Base-by-base conservation (phyloP, 1,140 invertebrate species). In the Aphidius gifuensis region DNA sequence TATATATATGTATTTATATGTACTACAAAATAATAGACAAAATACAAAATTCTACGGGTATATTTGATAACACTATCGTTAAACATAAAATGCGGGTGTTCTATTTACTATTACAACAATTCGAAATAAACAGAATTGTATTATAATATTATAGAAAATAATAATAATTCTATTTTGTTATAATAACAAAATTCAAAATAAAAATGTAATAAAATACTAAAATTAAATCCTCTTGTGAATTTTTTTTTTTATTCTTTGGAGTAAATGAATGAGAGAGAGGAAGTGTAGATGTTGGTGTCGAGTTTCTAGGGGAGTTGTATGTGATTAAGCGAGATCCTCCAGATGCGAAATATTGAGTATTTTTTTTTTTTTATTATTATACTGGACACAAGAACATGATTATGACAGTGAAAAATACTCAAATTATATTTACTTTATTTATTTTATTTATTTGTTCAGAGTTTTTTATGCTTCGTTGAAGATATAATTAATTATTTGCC, bases 41-140 rank as follows among this genome's bases (percentile, higher is more conserved):
- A 32, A 32, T 32, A 32, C 2, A 32, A n/a, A 57, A 58, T 58
- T 23, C 61, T 58, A 62, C 54, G 49, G 47, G 48, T 63, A 63
- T 1, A 32, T 47, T 63, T 63, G 61, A 63, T 63, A 63, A 63
- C 61, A 44, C 40, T 63, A 63, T 63, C 61, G 46, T n/a, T 46
- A 32, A 32, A 9, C 39, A 32, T 32, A 11, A 42, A 55, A 58
- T 58, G 49, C 56, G 61, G 48, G 61, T 42, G 44, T 56, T 63
- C 61, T 42, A 63, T 63, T 63, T 58, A 42, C 49, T 44, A 46
- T 56, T 54, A 57, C 23, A 11, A 51, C 42, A 9, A 16, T 21
- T 53, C 42, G 40, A 16, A 16, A 16, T 16, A 16, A 16, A 9
- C 11, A 40, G 3, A 2, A 6, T n/a, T 11, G 53, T 42, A 43